These are phyloP conservation scores for Antigone vipio DNA, from an alignment of 2,113 vertebrate species.

Conservation along the genomic window DNA sequence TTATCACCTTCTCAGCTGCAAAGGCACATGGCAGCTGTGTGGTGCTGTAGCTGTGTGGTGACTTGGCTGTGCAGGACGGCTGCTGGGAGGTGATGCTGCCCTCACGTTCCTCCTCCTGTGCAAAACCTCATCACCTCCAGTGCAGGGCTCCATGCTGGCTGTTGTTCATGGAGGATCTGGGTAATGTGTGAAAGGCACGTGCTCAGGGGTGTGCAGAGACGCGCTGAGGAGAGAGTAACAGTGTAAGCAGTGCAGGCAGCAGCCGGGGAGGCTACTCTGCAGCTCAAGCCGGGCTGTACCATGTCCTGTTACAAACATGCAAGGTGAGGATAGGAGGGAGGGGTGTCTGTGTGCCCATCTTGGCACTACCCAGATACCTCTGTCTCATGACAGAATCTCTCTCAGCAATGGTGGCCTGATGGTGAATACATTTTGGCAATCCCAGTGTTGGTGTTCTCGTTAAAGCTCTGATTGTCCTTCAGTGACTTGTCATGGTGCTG, in stretches of 20 bases:
- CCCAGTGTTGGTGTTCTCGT: not conserved
- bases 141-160: not conserved
- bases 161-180: not conserved
- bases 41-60: not conserved
- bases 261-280: not conserved
- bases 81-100: not conserved
- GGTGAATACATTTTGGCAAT: not conserved
- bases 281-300: not conserved
- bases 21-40: fast-evolving
- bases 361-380: not conserved
- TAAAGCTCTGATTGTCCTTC: not conserved
- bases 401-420: not conserved
- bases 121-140: not conserved
- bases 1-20: not conserved
- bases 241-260: not conserved
- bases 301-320: not conserved
- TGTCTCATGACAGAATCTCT: not conserved
- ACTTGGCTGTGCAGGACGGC: fast-evolving
- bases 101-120: not conserved
- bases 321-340: not conserved
- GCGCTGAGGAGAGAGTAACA: not conserved
- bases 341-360: fast-evolving
- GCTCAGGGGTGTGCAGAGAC: not conserved
- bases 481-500: not conserved
- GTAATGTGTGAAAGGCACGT: fast-evolving